These are phyloP conservation scores for Capreolus pygargus DNA, from an alignment of 2,113 vertebrate species.

Conservation along the genomic window DNA sequence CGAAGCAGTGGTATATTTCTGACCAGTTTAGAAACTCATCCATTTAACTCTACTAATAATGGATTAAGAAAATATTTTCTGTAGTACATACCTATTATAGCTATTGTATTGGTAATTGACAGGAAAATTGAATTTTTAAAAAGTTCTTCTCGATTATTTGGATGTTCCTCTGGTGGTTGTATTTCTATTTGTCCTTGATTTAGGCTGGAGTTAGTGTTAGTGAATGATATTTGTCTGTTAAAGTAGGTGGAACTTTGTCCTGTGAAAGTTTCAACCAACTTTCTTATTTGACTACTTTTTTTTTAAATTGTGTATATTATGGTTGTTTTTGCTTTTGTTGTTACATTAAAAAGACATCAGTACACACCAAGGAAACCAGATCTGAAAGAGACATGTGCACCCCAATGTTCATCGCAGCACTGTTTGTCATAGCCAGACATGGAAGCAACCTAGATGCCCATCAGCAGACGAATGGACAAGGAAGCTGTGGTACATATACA, in stretches of 20 bases:
- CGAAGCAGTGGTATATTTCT: background rate
- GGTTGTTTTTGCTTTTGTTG: slow-evolving; percentile 65
- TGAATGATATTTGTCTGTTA: background rate
- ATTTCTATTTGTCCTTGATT: background rate
- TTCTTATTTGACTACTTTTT: slow-evolving; percentile 67
- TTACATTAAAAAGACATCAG: slow-evolving; percentile 79
- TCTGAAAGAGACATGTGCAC: too few relatives aligned
- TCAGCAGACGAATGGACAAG: too few relatives aligned
- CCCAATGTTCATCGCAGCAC: too few relatives aligned
- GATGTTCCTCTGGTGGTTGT: background rate
- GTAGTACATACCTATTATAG: background rate
- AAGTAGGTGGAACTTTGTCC: background rate
- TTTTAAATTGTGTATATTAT: slow-evolving; percentile 67
- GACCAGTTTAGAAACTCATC: background rate
- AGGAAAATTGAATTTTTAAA: background rate
- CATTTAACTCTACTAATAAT: background rate
- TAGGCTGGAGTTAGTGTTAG: background rate
- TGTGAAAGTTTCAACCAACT: slow-evolving; percentile 59
- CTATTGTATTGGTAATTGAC: background rate
- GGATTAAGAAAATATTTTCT: background rate
- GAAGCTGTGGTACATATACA: too few relatives aligned
- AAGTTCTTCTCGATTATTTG: slow-evolving; percentile 32
- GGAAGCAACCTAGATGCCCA: too few relatives aligned
- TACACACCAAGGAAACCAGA: too few relatives aligned
- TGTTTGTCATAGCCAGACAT: too few relatives aligned